Evolutionary conservation across 2,888 invertebrate species (phyloP), one percentile per base, ranked within the genome.

Genomic region (Eupeodes luniger): DNA sequence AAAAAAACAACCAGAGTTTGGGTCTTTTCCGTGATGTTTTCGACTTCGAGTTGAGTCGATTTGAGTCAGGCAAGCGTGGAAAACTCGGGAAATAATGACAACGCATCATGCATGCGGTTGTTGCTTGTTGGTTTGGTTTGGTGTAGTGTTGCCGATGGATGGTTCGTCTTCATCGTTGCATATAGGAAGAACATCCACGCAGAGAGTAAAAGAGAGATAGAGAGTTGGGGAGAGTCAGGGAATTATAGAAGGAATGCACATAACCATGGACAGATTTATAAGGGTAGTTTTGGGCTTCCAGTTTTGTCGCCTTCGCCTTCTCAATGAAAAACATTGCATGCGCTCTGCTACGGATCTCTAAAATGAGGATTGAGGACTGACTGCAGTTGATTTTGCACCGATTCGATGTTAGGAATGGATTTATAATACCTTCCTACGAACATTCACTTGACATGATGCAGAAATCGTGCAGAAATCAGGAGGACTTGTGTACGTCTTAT

Each of bases 51-150:
- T 40, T 3, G 40, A 40, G 40, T 40, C 40, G 40, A 40, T 5
- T 40, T 5, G 72, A 72, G 67, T 34, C 84, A 84, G 66, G 76
- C 74, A 85, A 85, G 81, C 81, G 81, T 85, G 85, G 66, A 88
- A 81, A 85, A 81, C 78, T 81, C 70, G 49, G 78, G 40, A 67
- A 62, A 69, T 51, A 40, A 44, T 61, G 47, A 53, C 64, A 49
- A 9, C 49, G 47, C 74, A 61, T 34, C 51, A 49, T 61, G 40
- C 27, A 72, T 51, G 27, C 27, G 27, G 14, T 44, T 66, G 61
- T 34, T 67, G 57, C 77, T 16, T 59, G 53, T 55, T 55, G 49
- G 10, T 27, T 27, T 27, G 27, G 27, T 27, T 27, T 27, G 27
- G 27, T 27, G 1, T 27, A 3, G 27, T 27, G 27, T 27, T 59